Conservation (phyloP, 2,113 vertebrate genomes). For the Sander lucioperca region DNA sequence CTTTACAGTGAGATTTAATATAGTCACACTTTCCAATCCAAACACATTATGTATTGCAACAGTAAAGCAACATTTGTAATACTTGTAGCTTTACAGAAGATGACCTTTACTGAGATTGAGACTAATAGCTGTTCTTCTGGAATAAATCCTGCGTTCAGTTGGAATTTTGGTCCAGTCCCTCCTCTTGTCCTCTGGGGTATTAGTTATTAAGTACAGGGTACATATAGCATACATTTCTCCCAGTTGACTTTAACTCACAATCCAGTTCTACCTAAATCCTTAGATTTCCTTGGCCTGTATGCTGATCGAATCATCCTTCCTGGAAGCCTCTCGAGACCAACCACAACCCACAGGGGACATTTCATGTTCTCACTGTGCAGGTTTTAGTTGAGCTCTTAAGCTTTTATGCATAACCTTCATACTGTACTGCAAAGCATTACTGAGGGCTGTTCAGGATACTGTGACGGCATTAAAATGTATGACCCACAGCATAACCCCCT, state of each 20-base stretch:
- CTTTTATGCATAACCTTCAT: conserved; percentile 32
- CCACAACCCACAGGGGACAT: conserved; percentile 34
- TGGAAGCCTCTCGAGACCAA: conserved; percentile 16
- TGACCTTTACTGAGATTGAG: background rate
- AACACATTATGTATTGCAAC: too few species aligned
- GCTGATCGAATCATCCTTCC: conserved; percentile 15
- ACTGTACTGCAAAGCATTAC: conserved; percentile 11
- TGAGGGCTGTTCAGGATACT: conserved; percentile 7
- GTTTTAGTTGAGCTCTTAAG: conserved; percentile 29
- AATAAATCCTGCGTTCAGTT: background rate
- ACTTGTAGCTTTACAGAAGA: background rate
- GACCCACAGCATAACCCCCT: conserved; percentile 20
- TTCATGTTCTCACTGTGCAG: conserved; percentile 35
- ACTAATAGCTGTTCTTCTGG: background rate
- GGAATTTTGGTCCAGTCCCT: background rate
- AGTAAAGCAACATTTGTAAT: too few species aligned
- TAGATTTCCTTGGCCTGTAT: background rate
- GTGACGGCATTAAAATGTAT: conserved; percentile 52
- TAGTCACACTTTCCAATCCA: too few species aligned
- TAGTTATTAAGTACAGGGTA: background rate
- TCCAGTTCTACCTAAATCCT: background rate
- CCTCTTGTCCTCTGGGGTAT: background rate
- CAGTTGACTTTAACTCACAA: background rate
- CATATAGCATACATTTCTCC: background rate
- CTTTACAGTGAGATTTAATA: too few species aligned